These are phyloP conservation scores for Orientallactaga bullata DNA, from an alignment of 2,113 vertebrate genomes.

Conservation along the genomic window DNA sequence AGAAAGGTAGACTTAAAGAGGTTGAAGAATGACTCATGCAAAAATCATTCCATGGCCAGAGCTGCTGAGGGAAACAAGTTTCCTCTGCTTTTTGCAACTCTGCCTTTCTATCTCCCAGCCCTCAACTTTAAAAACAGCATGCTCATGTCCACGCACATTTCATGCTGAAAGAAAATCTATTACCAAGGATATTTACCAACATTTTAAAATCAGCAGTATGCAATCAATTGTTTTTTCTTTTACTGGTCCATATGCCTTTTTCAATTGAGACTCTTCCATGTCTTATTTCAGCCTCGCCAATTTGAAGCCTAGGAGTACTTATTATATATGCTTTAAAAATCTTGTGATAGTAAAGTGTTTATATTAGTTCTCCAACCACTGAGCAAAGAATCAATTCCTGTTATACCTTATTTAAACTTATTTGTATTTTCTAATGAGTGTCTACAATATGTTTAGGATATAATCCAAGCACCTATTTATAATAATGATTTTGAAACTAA, in stretches of 20 bases:
- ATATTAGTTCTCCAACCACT: slow-evolving; percentile 17
- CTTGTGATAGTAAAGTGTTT: background rate
- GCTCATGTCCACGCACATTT: background rate
- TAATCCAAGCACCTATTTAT: slow-evolving; percentile 35
- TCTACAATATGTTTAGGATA: slow-evolving; percentile 39
- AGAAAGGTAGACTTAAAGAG: background rate
- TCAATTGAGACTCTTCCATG: background rate
- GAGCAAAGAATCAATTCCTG: slow-evolving; percentile 8
- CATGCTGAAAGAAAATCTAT: background rate
- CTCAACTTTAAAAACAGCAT: background rate
- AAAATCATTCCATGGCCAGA: background rate
- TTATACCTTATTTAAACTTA: slow-evolving; percentile 26
- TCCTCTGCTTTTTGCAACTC: background rate
- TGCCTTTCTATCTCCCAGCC: background rate
- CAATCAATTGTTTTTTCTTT: slow-evolving; percentile 10
- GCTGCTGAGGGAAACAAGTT: background rate
- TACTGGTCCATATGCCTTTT: background rate
- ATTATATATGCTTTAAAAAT: background rate
- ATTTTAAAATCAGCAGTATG: background rate
- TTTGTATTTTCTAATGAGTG: slow-evolving; percentile 5
- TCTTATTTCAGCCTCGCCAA: background rate
- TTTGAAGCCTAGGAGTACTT: slow-evolving; percentile 34
- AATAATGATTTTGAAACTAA: slow-evolving; percentile 44
- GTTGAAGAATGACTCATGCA: background rate
- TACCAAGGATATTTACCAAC: slow-evolving; percentile 35